A percentile compares a stretch with the other conserved stretches of the same genome.
Evolutionary conservation across 2,113 vertebrate genomes (phyloP).

Genomic region (Opisthocomus hoazin): DNA sequence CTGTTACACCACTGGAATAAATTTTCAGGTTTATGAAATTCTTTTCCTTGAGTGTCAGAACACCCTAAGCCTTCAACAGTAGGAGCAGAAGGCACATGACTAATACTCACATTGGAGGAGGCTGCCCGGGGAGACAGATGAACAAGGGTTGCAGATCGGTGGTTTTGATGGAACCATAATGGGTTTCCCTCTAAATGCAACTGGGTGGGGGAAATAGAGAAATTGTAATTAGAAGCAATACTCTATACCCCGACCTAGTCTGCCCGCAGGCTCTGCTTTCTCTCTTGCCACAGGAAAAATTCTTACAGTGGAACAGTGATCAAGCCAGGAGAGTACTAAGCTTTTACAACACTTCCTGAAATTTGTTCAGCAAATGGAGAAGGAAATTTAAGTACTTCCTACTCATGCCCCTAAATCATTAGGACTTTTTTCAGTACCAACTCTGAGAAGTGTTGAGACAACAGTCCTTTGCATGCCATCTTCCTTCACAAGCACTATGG

Average conservation of each 20-base stretch:
- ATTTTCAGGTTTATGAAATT: background rate
- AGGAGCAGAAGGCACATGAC: background rate
- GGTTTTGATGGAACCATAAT: constrained; percentile 83
- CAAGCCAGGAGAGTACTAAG: background rate
- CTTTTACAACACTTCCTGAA: background rate
- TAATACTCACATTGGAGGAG: constrained; percentile 76
- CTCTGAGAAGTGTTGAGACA: background rate
- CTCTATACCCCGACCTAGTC: background rate
- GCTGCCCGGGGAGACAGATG: constrained; percentile 83
- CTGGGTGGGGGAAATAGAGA: constrained; percentile 57
- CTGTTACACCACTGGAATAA: background rate
- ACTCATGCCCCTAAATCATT: background rate
- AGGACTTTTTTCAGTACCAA: background rate
- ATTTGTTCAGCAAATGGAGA: background rate
- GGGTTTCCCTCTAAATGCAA: constrained; percentile 91
- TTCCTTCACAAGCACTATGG: background rate
- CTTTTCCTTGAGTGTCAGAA: background rate
- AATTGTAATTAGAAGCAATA: background rate
- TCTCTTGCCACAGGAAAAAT: background rate
- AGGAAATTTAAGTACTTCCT: background rate
- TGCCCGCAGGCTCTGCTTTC: background rate
- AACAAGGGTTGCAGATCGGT: constrained; percentile 72
- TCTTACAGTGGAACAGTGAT: background rate
- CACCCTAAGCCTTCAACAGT: background rate
- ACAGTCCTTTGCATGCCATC: background rate